Conservation (phyloP, 1,140 invertebrate species). For the Meteorus sp. region DNA sequence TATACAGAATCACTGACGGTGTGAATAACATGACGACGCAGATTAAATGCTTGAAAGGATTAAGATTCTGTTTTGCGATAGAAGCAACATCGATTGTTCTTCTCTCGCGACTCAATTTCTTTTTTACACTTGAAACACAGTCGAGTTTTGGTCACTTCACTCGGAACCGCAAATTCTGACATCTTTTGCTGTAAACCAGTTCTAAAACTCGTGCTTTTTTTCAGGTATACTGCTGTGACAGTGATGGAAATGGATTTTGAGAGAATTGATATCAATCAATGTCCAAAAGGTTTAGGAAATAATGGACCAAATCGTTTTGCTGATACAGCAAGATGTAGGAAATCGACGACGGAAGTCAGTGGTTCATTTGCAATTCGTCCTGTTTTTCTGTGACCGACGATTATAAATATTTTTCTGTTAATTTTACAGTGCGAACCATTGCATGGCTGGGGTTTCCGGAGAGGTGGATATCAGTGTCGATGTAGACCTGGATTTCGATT, state of each 20-base stretch:
- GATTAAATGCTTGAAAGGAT: conserved; percentile 29
- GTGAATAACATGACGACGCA: conserved; percentile 21
- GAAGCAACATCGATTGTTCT: conserved; percentile 12
- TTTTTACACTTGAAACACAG: neutral
- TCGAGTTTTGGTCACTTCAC: conserved; percentile 5
- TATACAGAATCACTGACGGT: neutral
- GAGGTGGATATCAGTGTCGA: conserved; percentile 94
- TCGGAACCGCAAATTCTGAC: conserved; percentile 1
- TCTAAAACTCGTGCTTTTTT: conserved; percentile 30
- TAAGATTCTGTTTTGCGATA: conserved; percentile 28
- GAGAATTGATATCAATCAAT: conserved; percentile 97
- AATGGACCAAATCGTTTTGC: conserved; percentile 86
- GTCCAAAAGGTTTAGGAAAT: conserved; percentile 87
- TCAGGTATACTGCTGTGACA: conserved; percentile 87
- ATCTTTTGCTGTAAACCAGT: neutral
- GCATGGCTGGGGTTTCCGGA: conserved; percentile 91
- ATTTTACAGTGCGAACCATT: conserved; percentile 87
- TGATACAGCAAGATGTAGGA: conserved; percentile 89
- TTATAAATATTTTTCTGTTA: conserved; percentile 4
- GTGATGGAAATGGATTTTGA: conserved; percentile 97
- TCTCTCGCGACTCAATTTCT: conserved; percentile 10
- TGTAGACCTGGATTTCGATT: conserved; percentile 88
- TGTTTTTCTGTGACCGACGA: neutral
- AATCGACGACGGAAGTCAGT: conserved; percentile 88
- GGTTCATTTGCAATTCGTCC: too few species aligned